A percentile compares a stretch with the other conserved stretches of the same genome.
These are phyloP conservation scores for Cepaea hortensis DNA, from an alignment of 2,888 invertebrate genomes.

Conservation along the genomic window DNA sequence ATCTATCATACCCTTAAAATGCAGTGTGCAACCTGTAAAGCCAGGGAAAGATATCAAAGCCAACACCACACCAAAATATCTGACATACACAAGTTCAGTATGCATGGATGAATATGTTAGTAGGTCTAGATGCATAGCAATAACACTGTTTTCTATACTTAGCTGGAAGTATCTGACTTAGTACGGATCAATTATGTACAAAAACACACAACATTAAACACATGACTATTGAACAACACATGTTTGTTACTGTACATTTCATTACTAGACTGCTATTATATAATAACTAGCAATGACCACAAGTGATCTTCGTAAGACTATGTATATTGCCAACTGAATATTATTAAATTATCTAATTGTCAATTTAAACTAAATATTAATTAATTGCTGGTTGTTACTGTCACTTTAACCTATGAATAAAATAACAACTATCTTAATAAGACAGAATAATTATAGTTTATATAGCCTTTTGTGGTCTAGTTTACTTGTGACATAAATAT, in stretches of 20 bases:
- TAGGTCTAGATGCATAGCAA: background rate
- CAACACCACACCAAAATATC: conserved; percentile 17
- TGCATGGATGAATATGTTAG: conserved; percentile 21
- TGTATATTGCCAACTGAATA: background rate
- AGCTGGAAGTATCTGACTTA: background rate
- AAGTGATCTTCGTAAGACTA: background rate
- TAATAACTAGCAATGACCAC: background rate
- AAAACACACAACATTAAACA: conserved; percentile 3
- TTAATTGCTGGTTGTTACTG: background rate
- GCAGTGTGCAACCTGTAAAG: conserved; percentile 28
- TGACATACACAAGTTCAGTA: background rate
- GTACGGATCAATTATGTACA: background rate
- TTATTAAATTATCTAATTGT: background rate
- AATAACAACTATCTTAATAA: too few relatives aligned
- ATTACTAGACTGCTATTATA: background rate
- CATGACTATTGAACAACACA: background rate
- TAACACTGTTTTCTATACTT: background rate
- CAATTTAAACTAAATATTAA: background rate
- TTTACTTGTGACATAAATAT: conserved; percentile 15
- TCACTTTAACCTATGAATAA: background rate
- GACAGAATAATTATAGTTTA: too few relatives aligned
- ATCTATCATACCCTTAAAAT: conserved; percentile 32
- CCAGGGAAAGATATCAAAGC: conserved; percentile 32
- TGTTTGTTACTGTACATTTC: background rate
- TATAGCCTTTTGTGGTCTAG: too few relatives aligned